A percentile compares a stretch with the other conserved stretches of the same genome.
Conservation (phyloP, 2,797 vertebrate species). For the Setipinna tenuifilis region DNA sequence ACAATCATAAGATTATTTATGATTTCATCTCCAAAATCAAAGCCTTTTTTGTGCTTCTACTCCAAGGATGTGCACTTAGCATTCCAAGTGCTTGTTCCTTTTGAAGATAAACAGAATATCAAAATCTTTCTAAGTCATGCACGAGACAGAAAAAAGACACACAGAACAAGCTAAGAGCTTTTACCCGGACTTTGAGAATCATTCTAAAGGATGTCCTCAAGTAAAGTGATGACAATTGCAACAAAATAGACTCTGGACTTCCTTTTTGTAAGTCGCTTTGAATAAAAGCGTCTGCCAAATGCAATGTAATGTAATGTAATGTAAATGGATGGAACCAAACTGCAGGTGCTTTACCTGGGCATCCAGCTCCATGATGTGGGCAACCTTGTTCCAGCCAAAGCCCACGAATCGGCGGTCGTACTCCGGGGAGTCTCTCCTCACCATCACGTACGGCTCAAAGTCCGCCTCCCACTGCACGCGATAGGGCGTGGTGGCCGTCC, state of each 20-base stretch:
- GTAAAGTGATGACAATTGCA: background rate
- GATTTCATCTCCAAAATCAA: conserved; percentile 5
- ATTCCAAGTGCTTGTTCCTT: background rate
- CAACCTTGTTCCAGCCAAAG: conserved; percentile 99
- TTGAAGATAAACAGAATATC: background rate
- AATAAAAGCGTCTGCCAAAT: too few species aligned
- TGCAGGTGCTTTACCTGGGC: conserved; percentile 82
- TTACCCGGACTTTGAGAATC: too few species aligned
- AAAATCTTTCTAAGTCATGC: background rate
- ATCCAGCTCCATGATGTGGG: conserved; percentile 98
- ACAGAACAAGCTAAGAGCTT: background rate
- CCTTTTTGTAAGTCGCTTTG: too few species aligned
- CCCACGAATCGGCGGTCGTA: conserved; percentile 97
- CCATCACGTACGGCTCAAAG: conserved; percentile 97
- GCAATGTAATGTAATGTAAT: too few species aligned
- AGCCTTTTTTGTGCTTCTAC: background rate
- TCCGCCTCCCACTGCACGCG: conserved; percentile 96
- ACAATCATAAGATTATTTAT: background rate
- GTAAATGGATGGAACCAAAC: too few species aligned
- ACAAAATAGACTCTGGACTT: too few species aligned
- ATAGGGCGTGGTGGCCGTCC: conserved; percentile 95
- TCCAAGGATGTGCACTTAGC: background rate
- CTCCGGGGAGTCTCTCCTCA: conserved; percentile 89
- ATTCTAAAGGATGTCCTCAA: too few species aligned
- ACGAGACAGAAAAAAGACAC: background rate